Evolutionary conservation across 2,888 invertebrate species (phyloP), one percentile per base, ranked within the genome.

Genomic region (Macaria notata): DNA sequence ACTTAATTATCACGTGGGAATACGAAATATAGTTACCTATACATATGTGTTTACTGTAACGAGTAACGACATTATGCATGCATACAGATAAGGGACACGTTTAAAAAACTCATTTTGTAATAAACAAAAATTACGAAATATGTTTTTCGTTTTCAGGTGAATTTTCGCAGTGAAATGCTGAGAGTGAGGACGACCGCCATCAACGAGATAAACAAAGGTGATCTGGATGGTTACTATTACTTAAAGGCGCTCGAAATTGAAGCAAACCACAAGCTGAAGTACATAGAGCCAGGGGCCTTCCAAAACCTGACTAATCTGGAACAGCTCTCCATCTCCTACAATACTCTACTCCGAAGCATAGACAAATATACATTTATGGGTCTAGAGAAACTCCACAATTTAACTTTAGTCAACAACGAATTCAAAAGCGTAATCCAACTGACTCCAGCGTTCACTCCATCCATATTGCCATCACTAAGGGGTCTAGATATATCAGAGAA

Each of bases 321-420:
- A 45, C 92, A 92, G 49, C 71, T 94, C 7, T 93, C 93, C 0
- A 92, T 94, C 66, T 93, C 93, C 0, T 93, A 90, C 67, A 94
- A 93, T 66, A 84, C 85, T 2, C 79, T 84, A 7, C 76, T 94
- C 3, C 78, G 71, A 31, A 69, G 72, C 4, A 81, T 94, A n/a
- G 78, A 89, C 30, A 72, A 79, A 31, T 74, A 81, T 33, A 83
- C 84, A 1, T 94, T 94, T 67, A 74, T 81, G 47, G 94, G 94
- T 3, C 77, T 94, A 41, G 68, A 63, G 0, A 92, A 87, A 60
- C 84, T 94, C 9, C 75, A 76, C 46, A 87, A 89, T 60, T 72
- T 94, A 45, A 88, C 83, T 49, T 72, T 94, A 64, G 86, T 92
- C 4, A 93, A 93, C 67, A 94, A 94, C 65, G 93, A 92, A 31